Conservation (phyloP, 2,888 invertebrate species). For the Sphinx pinastri region DNA sequence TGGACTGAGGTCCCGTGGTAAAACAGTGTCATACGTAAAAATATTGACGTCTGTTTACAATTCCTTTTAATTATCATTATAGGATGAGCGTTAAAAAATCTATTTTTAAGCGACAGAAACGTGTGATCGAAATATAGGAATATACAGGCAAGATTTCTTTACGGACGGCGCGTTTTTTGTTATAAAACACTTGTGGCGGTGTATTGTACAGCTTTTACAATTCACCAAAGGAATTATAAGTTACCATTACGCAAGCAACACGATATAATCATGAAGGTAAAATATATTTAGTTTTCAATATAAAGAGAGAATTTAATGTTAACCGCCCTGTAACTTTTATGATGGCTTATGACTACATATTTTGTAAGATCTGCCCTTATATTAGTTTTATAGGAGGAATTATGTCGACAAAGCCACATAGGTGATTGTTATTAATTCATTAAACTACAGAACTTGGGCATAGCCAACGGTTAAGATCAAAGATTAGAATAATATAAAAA, state of each 20-base stretch:
- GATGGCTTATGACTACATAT: no score
- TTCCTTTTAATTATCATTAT: constrained; percentile 33
- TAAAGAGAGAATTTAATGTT: no score
- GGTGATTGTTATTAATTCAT: no score
- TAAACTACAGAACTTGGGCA: no score
- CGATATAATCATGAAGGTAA: background rate
- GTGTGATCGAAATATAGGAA: constrained; percentile 22
- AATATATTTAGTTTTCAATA: background rate
- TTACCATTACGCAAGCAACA: background rate
- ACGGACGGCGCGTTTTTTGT: constrained; percentile 69
- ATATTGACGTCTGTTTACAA: constrained; percentile 39
- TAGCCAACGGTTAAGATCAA: no score
- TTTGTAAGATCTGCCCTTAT: no score
- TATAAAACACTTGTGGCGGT: constrained; percentile 37
- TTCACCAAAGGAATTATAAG: background rate
- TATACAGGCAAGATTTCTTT: constrained; percentile 48
- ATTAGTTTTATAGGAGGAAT: no score
- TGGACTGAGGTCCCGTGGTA: constrained; percentile 37
- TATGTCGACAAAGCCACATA: no score
- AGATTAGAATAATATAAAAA: background rate
- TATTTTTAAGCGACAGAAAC: constrained; percentile 13
- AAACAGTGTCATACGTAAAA: constrained; percentile 34
- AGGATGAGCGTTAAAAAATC: constrained; percentile 36
- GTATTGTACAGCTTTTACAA: constrained; percentile 8
- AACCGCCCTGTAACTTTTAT: no score